These are phyloP conservation scores for Clusia tigrina DNA, from an alignment of 2,888 invertebrate genomes.

Conservation along the genomic window DNA sequence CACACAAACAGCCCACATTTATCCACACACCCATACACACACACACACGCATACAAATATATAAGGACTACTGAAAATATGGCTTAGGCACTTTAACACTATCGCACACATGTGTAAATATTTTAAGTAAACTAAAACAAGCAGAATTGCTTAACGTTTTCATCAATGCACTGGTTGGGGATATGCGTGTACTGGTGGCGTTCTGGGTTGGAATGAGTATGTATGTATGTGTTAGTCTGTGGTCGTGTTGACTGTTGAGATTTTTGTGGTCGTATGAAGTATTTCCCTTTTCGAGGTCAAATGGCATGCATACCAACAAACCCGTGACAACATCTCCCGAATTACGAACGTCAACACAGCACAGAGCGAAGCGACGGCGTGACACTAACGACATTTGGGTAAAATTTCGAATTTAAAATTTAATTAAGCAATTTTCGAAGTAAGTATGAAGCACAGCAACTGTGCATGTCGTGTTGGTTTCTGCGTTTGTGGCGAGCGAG, in stretches of 20 bases:
- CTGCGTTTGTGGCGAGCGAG: too few species aligned
- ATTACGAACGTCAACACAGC: too few species aligned
- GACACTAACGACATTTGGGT: too few species aligned
- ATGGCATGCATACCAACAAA: slow-evolving; percentile 32
- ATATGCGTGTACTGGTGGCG: background rate
- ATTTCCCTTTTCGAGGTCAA: slow-evolving; percentile 31
- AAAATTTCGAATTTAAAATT: too few species aligned
- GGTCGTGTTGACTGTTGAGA: slow-evolving; percentile 19
- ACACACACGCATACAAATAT: slow-evolving; percentile 20
- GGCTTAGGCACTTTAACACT: slow-evolving; percentile 1
- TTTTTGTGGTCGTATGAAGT: slow-evolving; percentile 29
- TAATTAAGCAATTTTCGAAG: too few species aligned
- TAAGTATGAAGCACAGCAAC: too few species aligned
- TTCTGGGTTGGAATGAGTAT: too few species aligned
- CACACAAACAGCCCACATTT: too few species aligned
- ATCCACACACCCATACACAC: slow-evolving; percentile 22
- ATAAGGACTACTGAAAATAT: slow-evolving; percentile 1
- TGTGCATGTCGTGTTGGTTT: too few species aligned
- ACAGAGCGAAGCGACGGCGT: too few species aligned
- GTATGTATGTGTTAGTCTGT: background rate
- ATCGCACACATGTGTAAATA: background rate
- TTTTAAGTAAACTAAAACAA: background rate
- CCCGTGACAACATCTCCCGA: background rate
- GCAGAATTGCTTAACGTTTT: slow-evolving; percentile 29
- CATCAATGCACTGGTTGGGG: slow-evolving; percentile 35